A percentile compares a stretch with the other conserved stretches of the same genome.
Conservation (phyloP, 2,888 invertebrate genomes). For the Macrosiphum euphorbiae region DNA sequence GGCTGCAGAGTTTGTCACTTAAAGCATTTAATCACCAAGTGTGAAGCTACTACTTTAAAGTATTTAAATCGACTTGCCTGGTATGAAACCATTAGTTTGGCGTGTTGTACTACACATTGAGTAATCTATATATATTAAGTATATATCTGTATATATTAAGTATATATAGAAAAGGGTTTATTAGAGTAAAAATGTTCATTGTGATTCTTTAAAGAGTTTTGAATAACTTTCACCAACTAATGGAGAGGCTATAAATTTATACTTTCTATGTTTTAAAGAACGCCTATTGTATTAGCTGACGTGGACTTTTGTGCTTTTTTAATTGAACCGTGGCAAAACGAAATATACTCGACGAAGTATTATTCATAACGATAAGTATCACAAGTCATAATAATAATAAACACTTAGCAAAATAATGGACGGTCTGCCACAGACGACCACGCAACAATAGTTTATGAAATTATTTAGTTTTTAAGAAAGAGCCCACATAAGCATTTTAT, state of each 20-base stretch:
- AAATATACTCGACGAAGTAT: neutral
- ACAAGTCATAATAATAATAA: neutral
- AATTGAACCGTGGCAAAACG: neutral
- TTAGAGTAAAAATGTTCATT: constrained; percentile 28
- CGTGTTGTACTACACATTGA: constrained; percentile 1
- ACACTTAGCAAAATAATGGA: neutral
- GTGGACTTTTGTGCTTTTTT: neutral
- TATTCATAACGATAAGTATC: neutral
- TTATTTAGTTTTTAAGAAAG: neutral
- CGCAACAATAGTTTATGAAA: neutral
- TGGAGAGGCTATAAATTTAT: constrained; percentile 17
- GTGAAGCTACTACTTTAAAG: neutral
- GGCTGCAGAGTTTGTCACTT: neutral
- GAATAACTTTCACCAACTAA: constrained; percentile 4
- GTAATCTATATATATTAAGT: neutral
- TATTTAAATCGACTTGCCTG: constrained; percentile 28
- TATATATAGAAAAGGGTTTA: neutral
- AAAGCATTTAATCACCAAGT: constrained; percentile 15
- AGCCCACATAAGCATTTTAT: neutral
- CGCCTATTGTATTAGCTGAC: neutral
- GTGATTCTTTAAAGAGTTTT: constrained; percentile 1
- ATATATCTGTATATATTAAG: too few species aligned
- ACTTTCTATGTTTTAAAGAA: constrained; percentile 28
- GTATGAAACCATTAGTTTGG: neutral
- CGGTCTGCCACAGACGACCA: neutral